Evolutionary conservation across 2,888 invertebrate species (phyloP).

Genomic region (Mesochorus sp.): DNA sequence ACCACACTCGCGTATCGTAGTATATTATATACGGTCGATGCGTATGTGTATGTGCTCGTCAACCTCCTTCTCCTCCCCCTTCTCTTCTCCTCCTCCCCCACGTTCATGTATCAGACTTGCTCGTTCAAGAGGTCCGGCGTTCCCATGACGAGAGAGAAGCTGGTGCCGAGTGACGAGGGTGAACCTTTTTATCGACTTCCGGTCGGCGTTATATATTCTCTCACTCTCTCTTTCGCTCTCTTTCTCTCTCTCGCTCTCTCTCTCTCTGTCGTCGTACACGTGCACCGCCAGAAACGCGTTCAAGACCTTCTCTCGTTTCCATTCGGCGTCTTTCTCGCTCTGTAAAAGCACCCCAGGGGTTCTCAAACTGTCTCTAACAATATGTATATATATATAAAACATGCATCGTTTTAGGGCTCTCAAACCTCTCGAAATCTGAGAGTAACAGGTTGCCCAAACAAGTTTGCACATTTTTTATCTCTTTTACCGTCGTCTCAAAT

Average conservation of each 20-base stretch:
- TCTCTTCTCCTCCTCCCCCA: not conserved
- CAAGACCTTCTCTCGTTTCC: not conserved
- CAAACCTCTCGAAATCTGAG: slow-evolving; percentile 46
- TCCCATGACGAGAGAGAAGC: slow-evolving; percentile 80
- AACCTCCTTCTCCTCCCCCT: not conserved
- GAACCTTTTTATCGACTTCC: slow-evolving; percentile 82
- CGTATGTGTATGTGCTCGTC: no score
- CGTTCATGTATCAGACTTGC: slow-evolving; percentile 19
- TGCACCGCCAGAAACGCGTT: slow-evolving; percentile 68
- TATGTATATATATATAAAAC: not conserved
- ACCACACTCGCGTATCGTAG: no score
- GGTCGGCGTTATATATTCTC: slow-evolving; percentile 75
- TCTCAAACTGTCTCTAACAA: slow-evolving; percentile 69
- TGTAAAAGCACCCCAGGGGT: slow-evolving; percentile 73
- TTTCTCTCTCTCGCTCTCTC: slow-evolving; percentile 13
- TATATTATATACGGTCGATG: no score
- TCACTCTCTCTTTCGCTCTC: no score
- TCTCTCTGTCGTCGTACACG: slow-evolving; percentile 75
- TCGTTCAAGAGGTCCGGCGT: slow-evolving; percentile 70
- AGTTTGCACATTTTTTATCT: slow-evolving; percentile 34
- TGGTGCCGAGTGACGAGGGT: slow-evolving; percentile 81
- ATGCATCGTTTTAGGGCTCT: slow-evolving; percentile 4
- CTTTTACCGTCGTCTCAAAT: no score
- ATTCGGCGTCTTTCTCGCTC: slow-evolving; percentile 69
- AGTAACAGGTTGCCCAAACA: slow-evolving; percentile 66